Evolutionary conservation across 2,888 invertebrate genomes (phyloP), one percentile per base, ranked within the genome.

Genomic region (Drosophila eohydei): DNA sequence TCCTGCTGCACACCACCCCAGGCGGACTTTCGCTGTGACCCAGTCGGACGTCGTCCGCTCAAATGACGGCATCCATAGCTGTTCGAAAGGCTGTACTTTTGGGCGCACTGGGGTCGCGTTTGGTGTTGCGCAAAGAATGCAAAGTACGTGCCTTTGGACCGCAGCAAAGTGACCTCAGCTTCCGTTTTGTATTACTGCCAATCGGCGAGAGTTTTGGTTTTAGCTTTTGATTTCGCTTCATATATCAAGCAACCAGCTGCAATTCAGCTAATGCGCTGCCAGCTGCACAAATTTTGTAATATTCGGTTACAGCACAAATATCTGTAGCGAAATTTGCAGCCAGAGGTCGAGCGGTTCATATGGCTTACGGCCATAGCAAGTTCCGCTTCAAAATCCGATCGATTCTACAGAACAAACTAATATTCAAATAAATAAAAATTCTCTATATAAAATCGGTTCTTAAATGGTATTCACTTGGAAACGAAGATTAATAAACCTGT

Each of bases 91-190:
- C 21, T 21, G 21, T 21, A 21, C 21, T 21, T 21, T 21, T 21
- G 21, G 21, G 21, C 21, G 21, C 21, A 21, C 21, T 21, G 21
- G 21, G 21, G 21, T 21, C 21, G 21, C 21, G 21, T 21, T 21
- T 21, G 21, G 21, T 21, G 21, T 21, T 21, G 21, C 21, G 21
- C 21, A 55, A 63, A 63, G 75, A 78, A 75, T 67, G 75, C 62
- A 16, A 56, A 12, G 40, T 59, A 75, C 79, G 75, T 79, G 80
- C 75, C 79, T 63, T 66, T 14, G 30, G 34, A 36, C 30, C 32
- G n/a, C 21, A 43, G 58, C 41, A 43, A 38, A 44, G 26, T 62
- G 74, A 56, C 74, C 74, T 74, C 58, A 79, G 68, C 75, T 63
- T 74, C 74, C 61, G 58, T 62, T 74, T 59, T 56, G 54, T 61